Evolutionary conservation across 2,113 vertebrate species (phyloP), one percentile per base, ranked within the genome.

Genomic region (Macheiramphus alcinus): DNA sequence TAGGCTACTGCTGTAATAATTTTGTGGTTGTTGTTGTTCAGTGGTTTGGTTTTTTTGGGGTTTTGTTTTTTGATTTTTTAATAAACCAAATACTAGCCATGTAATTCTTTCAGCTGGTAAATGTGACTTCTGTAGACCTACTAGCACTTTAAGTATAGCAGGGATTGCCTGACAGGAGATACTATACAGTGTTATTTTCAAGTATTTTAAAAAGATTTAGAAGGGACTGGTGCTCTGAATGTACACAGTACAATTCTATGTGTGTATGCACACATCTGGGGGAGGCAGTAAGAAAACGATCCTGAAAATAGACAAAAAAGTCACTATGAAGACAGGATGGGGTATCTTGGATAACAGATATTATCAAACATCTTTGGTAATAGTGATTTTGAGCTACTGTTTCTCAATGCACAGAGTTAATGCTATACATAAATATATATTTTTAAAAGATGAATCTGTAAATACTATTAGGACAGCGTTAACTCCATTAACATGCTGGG

Each of bases 1-100:
- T n/a, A 21, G 52, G 31, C 31, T 92, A 12, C 43, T 67, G 42
- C 17, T 91, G 7, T 40, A 38, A 59, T 70, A 0, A 7, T 47
- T 43, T n/a, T 42, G 32, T 59, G 45, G 13, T 50, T 86, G 8
- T 53, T 84, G 3, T 50, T 25, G 2, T 59, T 96, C 20, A 7
- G 15, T 73, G 45, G 13, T 19, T 52, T 0, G 20, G 2, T 2
- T 0, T 38, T n/a, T 13, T 8, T 7, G 48, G 12, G 4, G 18
- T 7, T 38, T 73, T 38, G 17, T 6, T 0, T 38, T 29, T n/a
- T n/a, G n/a, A n/a, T n/a, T n/a, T 18, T 84, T 67, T 59, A 78
- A 84, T 92, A 94, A 91, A 56, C 10, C 16, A 43, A 1, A 66
- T 81, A 68, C 53, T 73, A 34, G 19, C 36, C 58, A 0, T 75